Evolutionary conservation across 1,140 invertebrate species (phyloP).

Genomic region (Nasonia longicornis): DNA sequence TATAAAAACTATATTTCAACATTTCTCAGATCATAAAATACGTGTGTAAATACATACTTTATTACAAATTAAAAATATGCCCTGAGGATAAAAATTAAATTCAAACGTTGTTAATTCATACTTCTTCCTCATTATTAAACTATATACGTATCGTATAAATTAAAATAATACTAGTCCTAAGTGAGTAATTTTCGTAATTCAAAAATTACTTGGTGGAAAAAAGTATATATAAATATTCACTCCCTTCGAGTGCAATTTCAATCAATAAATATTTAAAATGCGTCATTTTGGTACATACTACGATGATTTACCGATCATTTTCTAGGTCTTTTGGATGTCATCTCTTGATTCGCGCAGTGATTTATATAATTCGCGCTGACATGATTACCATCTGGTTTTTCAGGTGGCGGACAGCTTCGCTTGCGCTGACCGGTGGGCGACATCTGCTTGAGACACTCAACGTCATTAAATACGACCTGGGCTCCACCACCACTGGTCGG

Average conservation of each 20-base stretch:
- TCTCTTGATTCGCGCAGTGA: conserved; percentile 35
- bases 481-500: conserved; percentile 93
- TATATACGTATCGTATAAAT: conserved; percentile 5
- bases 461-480: conserved; percentile 95
- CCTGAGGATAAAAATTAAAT: not conserved
- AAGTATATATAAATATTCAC: not conserved
- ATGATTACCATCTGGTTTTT: conserved; percentile 40
- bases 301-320: conserved; percentile 17
- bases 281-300: conserved; percentile 10
- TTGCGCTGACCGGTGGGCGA: conserved; percentile 75
- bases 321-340: conserved; percentile 30
- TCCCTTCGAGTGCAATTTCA: not conserved
- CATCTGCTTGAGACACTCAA: conserved; percentile 89
- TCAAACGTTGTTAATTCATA: conserved; percentile 17
- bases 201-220: conserved; percentile 7
- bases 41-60: conserved; percentile 16
- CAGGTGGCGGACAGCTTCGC: conserved; percentile 55
- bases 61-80: conserved; percentile 9
- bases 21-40: conserved; percentile 12
- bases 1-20: conserved; percentile 34
- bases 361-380: conserved; percentile 2
- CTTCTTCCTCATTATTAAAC: not conserved
- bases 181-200: not conserved
- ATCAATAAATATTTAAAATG: not conserved
- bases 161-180: conserved; percentile 8